Base-by-base conservation (phyloP, 2,113 vertebrate genomes). In the Tympanuchus pallidicinctus region DNA sequence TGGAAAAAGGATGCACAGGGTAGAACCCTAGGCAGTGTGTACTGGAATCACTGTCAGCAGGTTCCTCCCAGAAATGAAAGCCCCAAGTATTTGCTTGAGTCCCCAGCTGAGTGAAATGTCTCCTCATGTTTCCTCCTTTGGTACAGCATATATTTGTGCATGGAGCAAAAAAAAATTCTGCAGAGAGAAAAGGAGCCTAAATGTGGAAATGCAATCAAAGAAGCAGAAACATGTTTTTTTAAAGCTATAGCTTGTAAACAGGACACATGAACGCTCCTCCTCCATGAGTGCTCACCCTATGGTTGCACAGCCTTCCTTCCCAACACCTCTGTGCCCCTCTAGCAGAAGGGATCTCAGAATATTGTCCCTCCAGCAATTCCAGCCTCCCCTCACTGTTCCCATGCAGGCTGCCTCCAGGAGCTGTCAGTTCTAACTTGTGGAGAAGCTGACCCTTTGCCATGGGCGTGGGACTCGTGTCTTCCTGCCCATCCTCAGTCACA, bases 1-100 rank as follows among this genome's bases (percentile, higher is more conserved):
- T 60, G 73, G 87, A 71, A 89, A 79, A 87, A 74, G 79, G 82
- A 69, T 89, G 82, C 0, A 1, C 82, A 88, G 90, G 88, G 78
- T 75, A 32, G 71, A 72, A 43, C 86, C 79, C 92, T 81, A 83
- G 80, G 78, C 82, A 82, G 15, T 21, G 42, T 42, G 25, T 70
- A 50, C 47, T 86, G 77, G 34, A 18, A 57, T 83, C 1, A 0
- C 27, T 47, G 25, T 84, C 36, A 40, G 82, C 73, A 90, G 3
- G 6, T 52, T 91, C 43, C 34, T 93, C 52, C 80, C 70, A 57
- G 88, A 86, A 78, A 71, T 69, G 67, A 70, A 42, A 70, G 25
- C 47, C 47, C 16, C 30, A 11, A 0, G 0, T 18, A 22, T 50
- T 78, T 79, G 43, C 0, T 1, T 48, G 69, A 36, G 36, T 65